These are phyloP conservation scores for Cerastoderma edule DNA, from an alignment of 2,888 invertebrate species.

Conservation along the genomic window DNA sequence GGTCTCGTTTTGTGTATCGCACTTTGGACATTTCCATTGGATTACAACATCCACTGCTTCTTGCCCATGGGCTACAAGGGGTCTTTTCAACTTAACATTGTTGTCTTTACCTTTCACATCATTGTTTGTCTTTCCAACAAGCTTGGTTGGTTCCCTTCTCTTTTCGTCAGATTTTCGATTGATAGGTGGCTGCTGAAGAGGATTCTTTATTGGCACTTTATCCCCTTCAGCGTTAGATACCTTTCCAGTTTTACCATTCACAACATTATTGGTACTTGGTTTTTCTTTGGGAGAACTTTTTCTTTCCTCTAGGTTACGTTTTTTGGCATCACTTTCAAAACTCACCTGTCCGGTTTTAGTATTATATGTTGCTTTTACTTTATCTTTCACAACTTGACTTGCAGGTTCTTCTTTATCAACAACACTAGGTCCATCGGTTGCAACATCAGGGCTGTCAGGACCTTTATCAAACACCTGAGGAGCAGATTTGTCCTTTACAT, in stretches of 20 bases:
- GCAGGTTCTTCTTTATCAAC: conserved; percentile 1
- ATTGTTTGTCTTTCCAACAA: not conserved
- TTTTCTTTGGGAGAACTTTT: not conserved
- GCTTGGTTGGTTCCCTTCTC: not conserved
- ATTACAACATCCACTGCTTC: conserved; percentile 26
- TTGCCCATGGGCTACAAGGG: conserved; percentile 19
- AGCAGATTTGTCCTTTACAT: too few species aligned
- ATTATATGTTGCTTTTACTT: conserved; percentile 16
- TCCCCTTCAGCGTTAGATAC: not conserved
- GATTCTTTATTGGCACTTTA: conserved; percentile 9
- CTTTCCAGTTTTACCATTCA: not conserved
- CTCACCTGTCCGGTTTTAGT: conserved; percentile 16
- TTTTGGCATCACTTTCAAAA: not conserved
- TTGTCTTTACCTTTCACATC: not conserved
- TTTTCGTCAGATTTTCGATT: not conserved
- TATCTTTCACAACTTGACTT: conserved; percentile 11
- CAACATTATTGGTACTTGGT: conserved; percentile 3
- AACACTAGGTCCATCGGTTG: too few species aligned
- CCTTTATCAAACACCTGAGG: too few species aligned
- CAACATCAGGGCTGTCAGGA: too few species aligned
- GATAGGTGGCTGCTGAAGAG: not conserved
- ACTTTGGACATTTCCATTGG: conserved; percentile 94
- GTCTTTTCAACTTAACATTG: not conserved
- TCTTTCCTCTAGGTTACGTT: not conserved
- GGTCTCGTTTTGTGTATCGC: conserved; percentile 85